These are phyloP conservation scores for Sitophilus oryzae DNA, from an alignment of 1,140 invertebrate species.

Conservation along the genomic window DNA sequence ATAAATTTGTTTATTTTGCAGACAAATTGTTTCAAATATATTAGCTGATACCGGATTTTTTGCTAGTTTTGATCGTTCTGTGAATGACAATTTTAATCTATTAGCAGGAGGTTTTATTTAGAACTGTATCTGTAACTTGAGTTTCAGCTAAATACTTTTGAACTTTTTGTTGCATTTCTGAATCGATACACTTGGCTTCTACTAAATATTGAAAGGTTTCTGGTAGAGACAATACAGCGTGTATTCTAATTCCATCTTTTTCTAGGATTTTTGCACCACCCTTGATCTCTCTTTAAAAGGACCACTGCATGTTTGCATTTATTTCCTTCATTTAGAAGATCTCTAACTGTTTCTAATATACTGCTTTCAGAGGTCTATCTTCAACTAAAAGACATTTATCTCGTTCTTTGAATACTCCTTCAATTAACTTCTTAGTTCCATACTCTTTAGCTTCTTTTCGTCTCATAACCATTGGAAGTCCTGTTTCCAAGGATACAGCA, in stretches of 20 bases:
- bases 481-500: conserved; percentile 62
- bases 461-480: conserved; percentile 84
- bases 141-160: conserved; percentile 55
- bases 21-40: conserved; percentile 77
- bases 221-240: conserved; percentile 61
- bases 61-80: conserved; percentile 51
- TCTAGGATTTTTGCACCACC: conserved; percentile 73
- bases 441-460: conserved; percentile 90
- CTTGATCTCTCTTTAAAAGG: conserved; percentile 85
- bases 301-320: conserved; percentile 73
- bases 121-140: conserved; percentile 38
- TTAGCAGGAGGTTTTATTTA: conserved; percentile 27
- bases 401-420: conserved; percentile 75
- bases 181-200: conserved; percentile 57
- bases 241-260: conserved; percentile 64
- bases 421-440: conserved; percentile 93
- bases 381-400: conserved; percentile 88
- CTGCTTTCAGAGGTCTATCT: conserved; percentile 92
- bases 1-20: conserved; percentile 83
- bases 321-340: conserved; percentile 57
- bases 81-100: conserved; percentile 52
- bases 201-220: conserved; percentile 61
- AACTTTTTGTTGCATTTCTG: conserved; percentile 54
- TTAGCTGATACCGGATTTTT: conserved; percentile 58
- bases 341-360: conserved; percentile 81